Percentiles rank a stretch among this genome's conserved stretches.
phyloP scores from a whole-genome alignment of 2,797 vertebrate genomes.

The Smutsia gigantea region DNA sequence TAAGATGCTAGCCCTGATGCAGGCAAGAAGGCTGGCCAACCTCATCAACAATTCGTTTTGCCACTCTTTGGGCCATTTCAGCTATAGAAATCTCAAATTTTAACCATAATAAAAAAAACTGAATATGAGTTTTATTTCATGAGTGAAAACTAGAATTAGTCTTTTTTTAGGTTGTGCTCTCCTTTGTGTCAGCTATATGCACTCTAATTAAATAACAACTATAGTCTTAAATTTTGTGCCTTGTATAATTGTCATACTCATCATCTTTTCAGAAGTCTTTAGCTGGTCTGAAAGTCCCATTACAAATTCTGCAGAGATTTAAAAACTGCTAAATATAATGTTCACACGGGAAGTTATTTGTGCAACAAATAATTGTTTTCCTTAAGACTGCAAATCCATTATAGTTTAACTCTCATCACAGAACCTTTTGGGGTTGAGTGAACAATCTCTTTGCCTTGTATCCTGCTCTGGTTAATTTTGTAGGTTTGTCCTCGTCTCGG shows the following conservation, averaged over 20 bases:
- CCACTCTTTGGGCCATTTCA: conserved; percentile 86
- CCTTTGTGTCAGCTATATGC: neutral
- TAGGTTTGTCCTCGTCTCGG: neutral
- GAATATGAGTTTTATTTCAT: conserved; percentile 90
- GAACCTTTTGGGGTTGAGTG: neutral
- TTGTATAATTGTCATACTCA: neutral
- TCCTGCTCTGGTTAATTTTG: neutral
- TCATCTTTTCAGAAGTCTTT: conserved; percentile 29
- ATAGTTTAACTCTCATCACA: neutral
- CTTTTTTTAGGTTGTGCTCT: conserved; percentile 84
- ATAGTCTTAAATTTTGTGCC: conserved; percentile 10
- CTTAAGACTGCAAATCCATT: neutral
- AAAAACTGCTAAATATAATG: conserved; percentile 48
- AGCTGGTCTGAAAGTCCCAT: conserved; percentile 41
- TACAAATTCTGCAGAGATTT: conserved; percentile 53
- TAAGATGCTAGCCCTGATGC: conserved; percentile 48
- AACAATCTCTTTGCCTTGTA: neutral
- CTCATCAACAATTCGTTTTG: conserved; percentile 91
- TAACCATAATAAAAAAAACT: conserved; percentile 89
- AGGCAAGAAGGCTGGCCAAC: conserved; percentile 88
- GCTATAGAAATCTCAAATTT: conserved; percentile 90
- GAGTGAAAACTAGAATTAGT: conserved; percentile 91
- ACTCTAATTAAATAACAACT: conserved; percentile 44
- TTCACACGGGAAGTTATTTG: conserved; percentile 22
- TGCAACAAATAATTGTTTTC: neutral